Evolutionary conservation across 2,113 vertebrate genomes (phyloP).

Genomic region (Misgurnus anguillicaudatus): DNA sequence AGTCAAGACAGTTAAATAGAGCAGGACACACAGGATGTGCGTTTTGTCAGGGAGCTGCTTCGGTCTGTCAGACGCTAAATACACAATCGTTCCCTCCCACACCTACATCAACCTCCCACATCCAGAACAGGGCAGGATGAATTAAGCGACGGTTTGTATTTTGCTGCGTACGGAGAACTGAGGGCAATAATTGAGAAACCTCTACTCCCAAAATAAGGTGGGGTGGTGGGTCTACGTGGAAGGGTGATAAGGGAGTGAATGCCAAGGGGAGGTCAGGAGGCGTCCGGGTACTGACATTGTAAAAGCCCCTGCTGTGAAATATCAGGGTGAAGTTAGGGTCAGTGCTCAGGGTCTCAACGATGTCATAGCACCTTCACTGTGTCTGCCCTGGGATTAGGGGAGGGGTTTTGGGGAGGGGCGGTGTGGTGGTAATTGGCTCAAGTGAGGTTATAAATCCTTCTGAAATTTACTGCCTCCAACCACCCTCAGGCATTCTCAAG

Average conservation of each 20-base stretch:
- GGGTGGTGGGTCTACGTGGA: conserved; percentile 72
- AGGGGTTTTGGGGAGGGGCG: conserved; percentile 6
- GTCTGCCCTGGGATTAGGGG: conserved; percentile 73
- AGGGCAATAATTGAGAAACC: neutral
- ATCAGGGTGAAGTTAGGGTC: conserved; percentile 77
- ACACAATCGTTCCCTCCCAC: conserved; percentile 28
- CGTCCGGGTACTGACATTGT: conserved; percentile 64
- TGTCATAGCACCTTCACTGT: conserved; percentile 66
- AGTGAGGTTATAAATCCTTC: conserved; percentile 76
- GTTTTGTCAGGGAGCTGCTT: conserved; percentile 44
- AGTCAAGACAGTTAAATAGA: conserved; percentile 26
- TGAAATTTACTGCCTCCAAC: conserved; percentile 67
- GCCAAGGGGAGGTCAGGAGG: conserved; percentile 72
- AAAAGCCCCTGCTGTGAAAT: conserved; percentile 67
- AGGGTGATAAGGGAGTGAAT: conserved; percentile 75
- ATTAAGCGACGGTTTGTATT: neutral
- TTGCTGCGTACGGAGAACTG: neutral
- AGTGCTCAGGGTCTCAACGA: conserved; percentile 68
- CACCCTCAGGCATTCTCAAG: conserved; percentile 17
- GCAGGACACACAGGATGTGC: conserved; percentile 33
- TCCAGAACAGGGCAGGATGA: neutral
- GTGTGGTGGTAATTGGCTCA: conserved; percentile 78
- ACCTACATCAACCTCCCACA: conserved; percentile 30
- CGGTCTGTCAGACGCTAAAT: conserved; percentile 37
- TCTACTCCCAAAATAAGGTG: conserved; percentile 49